phyloP scores from a whole-genome alignment of 2,888 invertebrate genomes.

The Trimorus sp. region DNA sequence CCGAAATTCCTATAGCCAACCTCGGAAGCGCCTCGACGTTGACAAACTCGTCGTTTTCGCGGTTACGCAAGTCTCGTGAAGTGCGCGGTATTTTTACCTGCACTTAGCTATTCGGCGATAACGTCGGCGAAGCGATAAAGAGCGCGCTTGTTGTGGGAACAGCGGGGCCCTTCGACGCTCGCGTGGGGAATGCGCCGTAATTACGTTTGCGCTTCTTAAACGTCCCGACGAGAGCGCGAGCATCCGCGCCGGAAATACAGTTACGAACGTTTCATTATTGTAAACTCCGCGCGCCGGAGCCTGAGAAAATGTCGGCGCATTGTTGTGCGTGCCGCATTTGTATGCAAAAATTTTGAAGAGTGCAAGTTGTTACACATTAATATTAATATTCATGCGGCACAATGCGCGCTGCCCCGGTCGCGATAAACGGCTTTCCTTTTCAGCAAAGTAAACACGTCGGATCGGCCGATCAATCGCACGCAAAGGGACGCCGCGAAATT shows the following conservation, averaged over 20 bases:
- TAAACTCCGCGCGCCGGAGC: slow-evolving; percentile 20
- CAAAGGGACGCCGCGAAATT: too few relatives aligned
- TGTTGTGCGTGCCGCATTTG: slow-evolving; percentile 19
- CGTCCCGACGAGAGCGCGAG: slow-evolving; percentile 19
- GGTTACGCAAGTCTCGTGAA: too few relatives aligned
- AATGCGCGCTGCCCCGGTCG: background rate
- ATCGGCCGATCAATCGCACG: too few relatives aligned
- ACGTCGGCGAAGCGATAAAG: too few relatives aligned
- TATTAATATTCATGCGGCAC: slow-evolving; percentile 35
- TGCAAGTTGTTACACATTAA: slow-evolving; percentile 40
- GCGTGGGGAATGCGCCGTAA: slow-evolving; percentile 29
- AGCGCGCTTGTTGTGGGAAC: too few relatives aligned
- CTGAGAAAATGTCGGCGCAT: slow-evolving; percentile 39
- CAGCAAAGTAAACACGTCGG: background rate
- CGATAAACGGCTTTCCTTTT: background rate
- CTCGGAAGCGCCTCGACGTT: too few relatives aligned
- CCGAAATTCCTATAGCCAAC: too few relatives aligned
- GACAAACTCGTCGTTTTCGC: too few relatives aligned
- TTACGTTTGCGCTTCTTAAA: slow-evolving; percentile 23
- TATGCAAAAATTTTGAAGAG: slow-evolving; percentile 34
- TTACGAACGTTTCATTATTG: slow-evolving; percentile 43
- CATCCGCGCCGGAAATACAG: slow-evolving; percentile 45
- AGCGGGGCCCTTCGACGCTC: background rate
- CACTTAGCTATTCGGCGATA: too few relatives aligned
- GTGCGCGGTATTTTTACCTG: too few relatives aligned